Base-by-base conservation (phyloP, 1,140 invertebrate species). In the Aphidius gifuensis region DNA sequence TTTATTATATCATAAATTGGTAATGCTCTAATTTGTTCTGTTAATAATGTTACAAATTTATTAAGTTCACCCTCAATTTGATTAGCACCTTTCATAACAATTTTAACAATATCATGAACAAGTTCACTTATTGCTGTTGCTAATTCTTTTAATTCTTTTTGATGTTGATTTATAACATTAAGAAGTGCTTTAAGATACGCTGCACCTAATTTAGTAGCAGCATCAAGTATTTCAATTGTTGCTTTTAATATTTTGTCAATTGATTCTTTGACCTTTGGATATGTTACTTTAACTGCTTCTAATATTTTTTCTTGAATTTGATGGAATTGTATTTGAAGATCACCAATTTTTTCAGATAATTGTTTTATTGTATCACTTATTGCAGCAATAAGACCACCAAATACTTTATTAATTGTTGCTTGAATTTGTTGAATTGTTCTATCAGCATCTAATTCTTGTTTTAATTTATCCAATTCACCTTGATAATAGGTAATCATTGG, bases 91-190 rank as follows among this genome's bases (percentile, higher is more conserved):
- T 85, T 84, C 32, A 79, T 69, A 3, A 82, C 8, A 11, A 83
- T 74, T 60, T 85, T 83, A 5, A 75, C 81, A 0, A 86, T 38
- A 50, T 87, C 85, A 61, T 79, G 71, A 40, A 83, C 68, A 11
- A 85, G 68, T 62, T 87, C 85, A 1, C 81, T 78, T 4, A 86
- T 66, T 0, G 81, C 69, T 43, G 82, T 81, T 40, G 83, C 74
- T 9, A 90, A 73, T 63, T 87, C 85, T 61, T 90, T 85, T 4
- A 92, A 70, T 64, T 89, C 86, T 5, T 85, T 83, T 65, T 88
- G 85, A 69, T 87, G 83, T 60, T 83, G 75, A 48, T 88, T 85
- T 49, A 87, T 73, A 66, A 88, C 71, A 60, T 83, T 78, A 3
- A 80, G 67, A 44, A 84, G 50, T 39, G 85, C 74, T 9, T 83